Evolutionary conservation across 1,140 invertebrate species (phyloP).

Genomic region (Aricia agestis): DNA sequence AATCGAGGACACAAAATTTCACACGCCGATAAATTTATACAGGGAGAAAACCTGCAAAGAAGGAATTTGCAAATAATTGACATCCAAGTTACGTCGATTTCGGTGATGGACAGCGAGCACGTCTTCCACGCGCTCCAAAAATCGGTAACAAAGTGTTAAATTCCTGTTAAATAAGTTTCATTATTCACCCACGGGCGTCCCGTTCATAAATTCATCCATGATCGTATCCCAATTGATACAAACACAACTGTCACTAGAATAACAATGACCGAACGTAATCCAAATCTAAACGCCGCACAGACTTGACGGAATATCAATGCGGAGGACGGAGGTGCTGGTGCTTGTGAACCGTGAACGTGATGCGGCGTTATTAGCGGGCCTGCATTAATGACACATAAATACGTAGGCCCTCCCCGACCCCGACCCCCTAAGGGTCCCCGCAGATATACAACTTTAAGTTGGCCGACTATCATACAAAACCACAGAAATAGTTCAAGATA

Average conservation of each 20-base stretch:
- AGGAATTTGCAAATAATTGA: background rate
- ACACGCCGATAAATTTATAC: too few species aligned
- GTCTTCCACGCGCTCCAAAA: background rate
- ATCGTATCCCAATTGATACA: slow-evolving; percentile 65
- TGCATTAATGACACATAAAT: slow-evolving; percentile 73
- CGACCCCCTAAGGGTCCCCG: too few species aligned
- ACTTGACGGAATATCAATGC: slow-evolving; percentile 71
- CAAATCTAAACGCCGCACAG: slow-evolving; percentile 70
- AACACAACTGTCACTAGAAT: slow-evolving; percentile 57
- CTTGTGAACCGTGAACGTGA: slow-evolving; percentile 73
- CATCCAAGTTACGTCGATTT: background rate
- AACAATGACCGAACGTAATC: slow-evolving; percentile 71
- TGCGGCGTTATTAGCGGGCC: slow-evolving; percentile 63
- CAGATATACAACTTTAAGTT: too few species aligned
- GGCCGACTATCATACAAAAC: too few species aligned
- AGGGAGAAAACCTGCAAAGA: background rate
- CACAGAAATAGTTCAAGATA: too few species aligned
- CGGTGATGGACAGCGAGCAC: background rate
- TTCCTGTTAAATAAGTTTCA: slow-evolving; percentile 14
- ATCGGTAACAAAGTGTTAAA: slow-evolving; percentile 1
- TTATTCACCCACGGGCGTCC: slow-evolving; percentile 41
- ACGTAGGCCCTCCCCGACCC: slow-evolving; percentile 37
- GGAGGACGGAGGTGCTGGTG: slow-evolving; percentile 48
- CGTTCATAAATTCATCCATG: slow-evolving; percentile 53
- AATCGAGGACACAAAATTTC: too few species aligned